Conservation (phyloP, 2,888 invertebrate genomes). For the Drosophila tripunctata region DNA sequence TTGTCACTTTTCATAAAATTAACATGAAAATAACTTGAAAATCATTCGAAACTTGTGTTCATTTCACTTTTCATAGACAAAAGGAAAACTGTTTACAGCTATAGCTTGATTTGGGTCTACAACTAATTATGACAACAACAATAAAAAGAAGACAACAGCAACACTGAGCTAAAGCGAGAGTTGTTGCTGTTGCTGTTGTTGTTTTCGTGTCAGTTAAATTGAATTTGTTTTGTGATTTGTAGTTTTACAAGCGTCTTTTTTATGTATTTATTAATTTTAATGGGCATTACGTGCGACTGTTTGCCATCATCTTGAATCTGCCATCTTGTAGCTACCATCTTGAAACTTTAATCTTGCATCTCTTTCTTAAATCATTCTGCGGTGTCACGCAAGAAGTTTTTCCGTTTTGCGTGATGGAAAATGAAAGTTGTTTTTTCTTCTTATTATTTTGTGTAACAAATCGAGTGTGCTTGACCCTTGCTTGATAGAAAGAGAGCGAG, state of each 20-base stretch:
- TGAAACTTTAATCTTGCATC: constrained; percentile 23
- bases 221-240: constrained; percentile 55
- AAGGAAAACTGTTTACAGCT: constrained; percentile 61
- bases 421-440: constrained; percentile 74
- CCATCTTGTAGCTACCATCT: constrained; percentile 11
- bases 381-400: constrained; percentile 75
- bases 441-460: constrained; percentile 25
- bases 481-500: neutral
- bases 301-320: constrained; percentile 1
- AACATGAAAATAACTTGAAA: constrained; percentile 34
- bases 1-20: constrained; percentile 50
- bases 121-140: constrained; percentile 59
- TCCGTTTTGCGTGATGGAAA: constrained; percentile 70
- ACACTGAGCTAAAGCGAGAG: constrained; percentile 54
- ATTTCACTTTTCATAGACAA: constrained; percentile 72
- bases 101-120: constrained; percentile 57
- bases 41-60: constrained; percentile 25
- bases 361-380: constrained; percentile 47
- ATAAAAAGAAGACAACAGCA: constrained; percentile 7
- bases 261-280: constrained; percentile 61
- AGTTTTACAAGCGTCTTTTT: constrained; percentile 26
- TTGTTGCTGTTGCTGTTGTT: too few relatives aligned
- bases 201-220: constrained; percentile 38
- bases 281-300: constrained; percentile 64
- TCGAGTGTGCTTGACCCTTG: constrained; percentile 34